Percentiles rank a stretch among this genome's conserved stretches.
These are phyloP conservation scores for Kryphioiulus occultus DNA, from an alignment of 2,888 invertebrate genomes.

Conservation along the genomic window DNA sequence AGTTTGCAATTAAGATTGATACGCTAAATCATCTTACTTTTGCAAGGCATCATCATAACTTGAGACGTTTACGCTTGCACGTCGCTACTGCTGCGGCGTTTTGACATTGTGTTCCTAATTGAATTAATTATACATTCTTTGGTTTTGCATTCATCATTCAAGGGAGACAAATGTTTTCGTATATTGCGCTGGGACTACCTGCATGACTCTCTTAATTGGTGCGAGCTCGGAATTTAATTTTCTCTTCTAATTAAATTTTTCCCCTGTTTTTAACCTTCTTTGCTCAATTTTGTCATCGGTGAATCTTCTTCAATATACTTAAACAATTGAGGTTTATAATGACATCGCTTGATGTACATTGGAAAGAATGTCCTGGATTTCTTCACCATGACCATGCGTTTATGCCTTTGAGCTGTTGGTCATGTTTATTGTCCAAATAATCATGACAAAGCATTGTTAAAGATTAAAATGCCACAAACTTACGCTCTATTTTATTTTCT, in stretches of 20 bases:
- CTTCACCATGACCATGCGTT: too few species aligned
- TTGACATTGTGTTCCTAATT: conserved; percentile 16
- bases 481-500: too few species aligned
- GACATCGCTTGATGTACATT: too few species aligned
- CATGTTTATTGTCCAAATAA: too few species aligned
- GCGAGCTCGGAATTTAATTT: background rate
- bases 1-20: background rate
- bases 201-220: background rate
- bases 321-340: too few species aligned
- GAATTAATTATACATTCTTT: background rate
- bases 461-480: too few species aligned
- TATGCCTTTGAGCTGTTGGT: too few species aligned
- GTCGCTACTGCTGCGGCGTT: background rate
- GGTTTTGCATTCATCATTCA: conserved; percentile 20
- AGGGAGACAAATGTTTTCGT: background rate
- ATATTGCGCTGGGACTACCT: background rate
- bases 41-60: too few species aligned
- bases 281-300: too few species aligned
- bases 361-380: too few species aligned
- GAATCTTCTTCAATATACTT: too few species aligned
- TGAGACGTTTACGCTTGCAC: background rate
- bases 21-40: background rate
- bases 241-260: background rate
- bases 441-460: too few species aligned
- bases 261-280: background rate